Conservation (phyloP, 1,140 invertebrate species). For the Leptinotarsa defecta region DNA sequence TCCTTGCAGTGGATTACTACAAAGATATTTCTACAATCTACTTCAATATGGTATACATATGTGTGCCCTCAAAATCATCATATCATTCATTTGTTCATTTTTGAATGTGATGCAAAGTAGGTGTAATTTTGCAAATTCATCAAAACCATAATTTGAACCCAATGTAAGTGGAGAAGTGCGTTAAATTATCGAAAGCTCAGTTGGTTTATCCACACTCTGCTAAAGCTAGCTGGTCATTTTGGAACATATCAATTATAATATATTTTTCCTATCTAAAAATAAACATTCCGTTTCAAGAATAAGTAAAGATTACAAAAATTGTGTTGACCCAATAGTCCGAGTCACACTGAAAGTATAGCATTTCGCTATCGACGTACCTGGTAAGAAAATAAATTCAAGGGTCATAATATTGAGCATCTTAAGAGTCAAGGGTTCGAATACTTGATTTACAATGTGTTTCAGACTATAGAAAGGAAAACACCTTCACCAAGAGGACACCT, state of each 20-base stretch:
- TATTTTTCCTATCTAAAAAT: constrained; percentile 26
- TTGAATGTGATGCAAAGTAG: not conserved
- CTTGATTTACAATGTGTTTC: constrained; percentile 5
- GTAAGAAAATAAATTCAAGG: too few relatives aligned
- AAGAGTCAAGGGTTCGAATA: not conserved
- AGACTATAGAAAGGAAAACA: not conserved
- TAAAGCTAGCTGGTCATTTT: constrained; percentile 50
- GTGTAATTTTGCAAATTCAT: constrained; percentile 19
- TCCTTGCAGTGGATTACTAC: not conserved
- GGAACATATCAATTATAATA: constrained; percentile 34
- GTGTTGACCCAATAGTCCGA: not conserved
- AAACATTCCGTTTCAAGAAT: constrained; percentile 9
- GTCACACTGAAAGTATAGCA: not conserved
- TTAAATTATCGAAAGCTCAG: constrained; percentile 15
- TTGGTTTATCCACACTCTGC: constrained; percentile 39
- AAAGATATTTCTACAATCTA: not conserved
- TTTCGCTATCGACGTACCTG: too few relatives aligned
- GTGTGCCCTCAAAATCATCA: not conserved
- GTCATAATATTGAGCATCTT: too few relatives aligned
- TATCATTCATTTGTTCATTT: not conserved
- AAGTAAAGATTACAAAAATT: not conserved
- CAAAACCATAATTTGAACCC: too few relatives aligned
- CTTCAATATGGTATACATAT: not conserved
- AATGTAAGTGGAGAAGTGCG: not conserved
- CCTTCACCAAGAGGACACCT: not conserved